phyloP scores from a whole-genome alignment of 92 coral and sea anemone species.

The Epizoanthus fatuus region DNA sequence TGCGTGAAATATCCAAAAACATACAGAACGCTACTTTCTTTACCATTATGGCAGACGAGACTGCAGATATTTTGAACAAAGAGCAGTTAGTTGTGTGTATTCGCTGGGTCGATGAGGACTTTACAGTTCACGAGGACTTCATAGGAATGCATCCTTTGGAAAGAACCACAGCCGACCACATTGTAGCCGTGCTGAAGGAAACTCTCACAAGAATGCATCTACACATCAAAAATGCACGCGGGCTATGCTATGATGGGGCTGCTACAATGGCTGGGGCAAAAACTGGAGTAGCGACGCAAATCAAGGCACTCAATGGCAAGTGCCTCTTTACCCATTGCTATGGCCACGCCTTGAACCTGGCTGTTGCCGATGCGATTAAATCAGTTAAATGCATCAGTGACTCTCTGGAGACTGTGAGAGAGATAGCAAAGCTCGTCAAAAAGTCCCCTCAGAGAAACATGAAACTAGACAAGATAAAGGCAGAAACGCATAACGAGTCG shows the following conservation, averaged over 20 bases:
- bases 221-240: slow-evolving; percentile 51
- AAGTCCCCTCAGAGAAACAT: slow-evolving; percentile 60
- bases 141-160: slow-evolving; percentile 59
- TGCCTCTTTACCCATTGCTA: slow-evolving; percentile 60
- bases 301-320: slow-evolving; percentile 61
- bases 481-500: slow-evolving; percentile 45
- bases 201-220: slow-evolving; percentile 41
- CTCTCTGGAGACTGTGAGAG: slow-evolving; percentile 55
- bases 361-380: slow-evolving; percentile 53
- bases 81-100: slow-evolving; percentile 74
- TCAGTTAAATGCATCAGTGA: slow-evolving; percentile 51
- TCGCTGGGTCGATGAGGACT: slow-evolving; percentile 62
- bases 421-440: slow-evolving; percentile 62
- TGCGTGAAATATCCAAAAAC: slow-evolving; percentile 54
- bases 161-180: slow-evolving; percentile 57
- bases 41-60: slow-evolving; percentile 75
- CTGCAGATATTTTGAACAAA: slow-evolving; percentile 71
- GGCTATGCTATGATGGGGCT: slow-evolving; percentile 67
- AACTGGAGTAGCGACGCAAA: slow-evolving; percentile 69
- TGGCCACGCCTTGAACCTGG: slow-evolving; percentile 62
- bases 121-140: slow-evolving; percentile 64
- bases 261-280: slow-evolving; percentile 62
- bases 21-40: slow-evolving; percentile 61
- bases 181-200: slow-evolving; percentile 54
- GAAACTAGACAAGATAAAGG: slow-evolving; percentile 42